A percentile compares a stretch with the other conserved stretches of the same genome.
phyloP scores from a whole-genome alignment of 1,140 invertebrate species.

The Leptinotarsa defecta region DNA sequence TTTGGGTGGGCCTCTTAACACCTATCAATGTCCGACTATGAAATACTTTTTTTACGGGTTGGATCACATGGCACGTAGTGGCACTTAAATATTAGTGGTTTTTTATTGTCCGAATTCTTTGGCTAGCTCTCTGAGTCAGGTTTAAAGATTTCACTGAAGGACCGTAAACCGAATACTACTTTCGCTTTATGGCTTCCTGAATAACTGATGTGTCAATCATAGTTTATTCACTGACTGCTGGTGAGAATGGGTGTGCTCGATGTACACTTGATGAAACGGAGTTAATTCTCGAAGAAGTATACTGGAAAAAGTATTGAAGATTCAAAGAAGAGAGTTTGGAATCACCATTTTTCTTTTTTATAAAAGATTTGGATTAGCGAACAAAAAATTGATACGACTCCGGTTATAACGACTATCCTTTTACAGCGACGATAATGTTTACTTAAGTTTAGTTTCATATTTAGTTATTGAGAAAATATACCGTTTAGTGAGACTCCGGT shows the following conservation, averaged over 20 bases:
- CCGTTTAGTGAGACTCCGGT: too few relatives aligned
- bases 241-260: not conserved
- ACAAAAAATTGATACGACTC: too few relatives aligned
- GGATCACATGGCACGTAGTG: not conserved
- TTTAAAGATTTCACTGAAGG: not conserved
- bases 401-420: too few relatives aligned
- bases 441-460: too few relatives aligned
- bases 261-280: not conserved
- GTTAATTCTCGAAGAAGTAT: too few relatives aligned
- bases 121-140: not conserved
- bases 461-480: too few relatives aligned
- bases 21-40: constrained; percentile 14
- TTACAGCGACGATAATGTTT: too few relatives aligned
- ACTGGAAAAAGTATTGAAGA: too few relatives aligned
- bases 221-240: not conserved
- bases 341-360: too few relatives aligned
- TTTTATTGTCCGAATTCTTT: constrained; percentile 9
- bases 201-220: constrained; percentile 1
- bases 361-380: too few relatives aligned
- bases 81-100: not conserved
- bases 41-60: not conserved
- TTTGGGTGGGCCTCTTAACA: constrained; percentile 25
- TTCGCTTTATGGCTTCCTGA: not conserved
- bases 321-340: too few relatives aligned
- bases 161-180: not conserved